phyloP scores from a whole-genome alignment of 1,140 invertebrate species.

The Drosophila watanabei region DNA sequence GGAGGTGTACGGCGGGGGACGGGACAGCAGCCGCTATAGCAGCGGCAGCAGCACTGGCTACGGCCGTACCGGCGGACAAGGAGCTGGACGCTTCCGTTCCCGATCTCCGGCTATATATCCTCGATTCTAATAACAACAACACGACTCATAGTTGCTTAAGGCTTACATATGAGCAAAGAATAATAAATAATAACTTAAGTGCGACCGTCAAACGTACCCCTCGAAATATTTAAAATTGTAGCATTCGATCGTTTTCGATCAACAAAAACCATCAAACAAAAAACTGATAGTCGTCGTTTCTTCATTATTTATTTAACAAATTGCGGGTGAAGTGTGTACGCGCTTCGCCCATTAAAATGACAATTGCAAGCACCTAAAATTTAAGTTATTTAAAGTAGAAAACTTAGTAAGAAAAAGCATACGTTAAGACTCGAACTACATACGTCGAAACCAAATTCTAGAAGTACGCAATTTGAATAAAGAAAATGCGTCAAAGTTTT shows the following conservation, averaged over 20 bases:
- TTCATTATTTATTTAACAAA: constrained; percentile 51
- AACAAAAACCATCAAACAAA: constrained; percentile 21
- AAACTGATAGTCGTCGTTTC: constrained; percentile 42
- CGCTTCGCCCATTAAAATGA: constrained; percentile 36
- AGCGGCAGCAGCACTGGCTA: constrained; percentile 81
- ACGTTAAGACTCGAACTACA: constrained; percentile 45
- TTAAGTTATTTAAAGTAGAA: constrained; percentile 49
- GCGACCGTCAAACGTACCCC: constrained; percentile 41
- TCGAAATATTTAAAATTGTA: constrained; percentile 48
- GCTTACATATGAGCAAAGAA: constrained; percentile 46
- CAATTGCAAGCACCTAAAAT: constrained; percentile 52
- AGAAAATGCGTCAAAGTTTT: constrained; percentile 44
- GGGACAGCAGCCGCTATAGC: constrained; percentile 85
- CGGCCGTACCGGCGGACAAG: constrained; percentile 84
- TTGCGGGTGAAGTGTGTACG: constrained; percentile 9
- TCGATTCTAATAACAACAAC: constrained; percentile 72
- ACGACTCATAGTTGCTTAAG: constrained; percentile 34
- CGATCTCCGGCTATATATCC: constrained; percentile 75
- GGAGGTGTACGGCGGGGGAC: constrained; percentile 81
- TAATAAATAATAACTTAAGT: constrained; percentile 59
- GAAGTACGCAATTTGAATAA: constrained; percentile 53
- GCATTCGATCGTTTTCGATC: constrained; percentile 50
- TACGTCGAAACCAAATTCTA: constrained; percentile 48
- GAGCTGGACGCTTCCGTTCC: constrained; percentile 78
- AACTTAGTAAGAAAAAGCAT: constrained; percentile 44